Percentiles rank a stretch among this genome's conserved stretches.
phyloP scores from a whole-genome alignment of 2,888 invertebrate species.

The Diadromus collaris region DNA sequence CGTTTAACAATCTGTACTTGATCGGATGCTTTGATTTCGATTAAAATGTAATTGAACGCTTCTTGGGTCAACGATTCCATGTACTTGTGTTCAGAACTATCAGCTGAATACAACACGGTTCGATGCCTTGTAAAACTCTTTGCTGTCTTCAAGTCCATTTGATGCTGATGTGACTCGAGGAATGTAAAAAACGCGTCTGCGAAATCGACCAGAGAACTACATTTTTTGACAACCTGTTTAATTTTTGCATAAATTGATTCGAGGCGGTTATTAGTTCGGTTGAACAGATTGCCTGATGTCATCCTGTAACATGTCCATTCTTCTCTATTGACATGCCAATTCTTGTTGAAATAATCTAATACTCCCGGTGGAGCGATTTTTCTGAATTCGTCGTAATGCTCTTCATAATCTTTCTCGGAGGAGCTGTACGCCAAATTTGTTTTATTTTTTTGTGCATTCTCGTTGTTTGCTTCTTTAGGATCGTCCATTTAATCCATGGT shows the following conservation, averaged over 20 bases:
- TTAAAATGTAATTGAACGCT: not conserved
- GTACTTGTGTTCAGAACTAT: not conserved
- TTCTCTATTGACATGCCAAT: slow-evolving; percentile 3
- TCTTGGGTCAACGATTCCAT: not conserved
- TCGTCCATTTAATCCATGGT: not conserved
- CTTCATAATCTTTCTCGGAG: not conserved
- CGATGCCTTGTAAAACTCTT: slow-evolving; percentile 8
- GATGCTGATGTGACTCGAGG: slow-evolving; percentile 5
- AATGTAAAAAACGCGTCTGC: slow-evolving; percentile 6
- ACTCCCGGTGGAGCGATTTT: slow-evolving; percentile 1
- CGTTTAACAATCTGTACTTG: not conserved
- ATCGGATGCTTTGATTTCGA: not conserved
- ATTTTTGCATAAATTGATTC: slow-evolving; percentile 27
- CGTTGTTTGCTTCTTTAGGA: not conserved
- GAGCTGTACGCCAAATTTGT: slow-evolving; percentile 16
- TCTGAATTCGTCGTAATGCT: not conserved
- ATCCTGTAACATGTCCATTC: slow-evolving; percentile 29
- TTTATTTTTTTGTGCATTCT: too few relatives aligned
- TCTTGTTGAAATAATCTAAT: slow-evolving; percentile 16
- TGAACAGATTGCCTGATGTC: not conserved
- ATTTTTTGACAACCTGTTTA: slow-evolving; percentile 19
- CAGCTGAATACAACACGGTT: not conserved
- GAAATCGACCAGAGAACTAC: slow-evolving; percentile 26
- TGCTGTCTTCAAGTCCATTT: slow-evolving; percentile 1
- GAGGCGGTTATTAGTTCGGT: slow-evolving; percentile 25